Conservation (phyloP, 2,888 invertebrate genomes). For the Timema podura region DNA sequence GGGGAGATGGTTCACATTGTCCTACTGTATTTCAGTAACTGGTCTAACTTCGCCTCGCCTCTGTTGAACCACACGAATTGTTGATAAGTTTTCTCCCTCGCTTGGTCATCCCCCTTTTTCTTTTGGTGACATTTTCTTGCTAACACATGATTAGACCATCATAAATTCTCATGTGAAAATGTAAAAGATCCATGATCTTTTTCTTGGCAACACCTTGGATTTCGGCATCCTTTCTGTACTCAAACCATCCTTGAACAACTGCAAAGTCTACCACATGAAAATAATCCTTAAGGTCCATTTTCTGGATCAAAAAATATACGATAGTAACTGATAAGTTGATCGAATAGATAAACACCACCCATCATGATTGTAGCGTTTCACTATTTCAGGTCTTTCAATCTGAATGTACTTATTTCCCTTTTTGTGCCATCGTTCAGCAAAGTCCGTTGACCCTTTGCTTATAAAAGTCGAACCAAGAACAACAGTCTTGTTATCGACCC, state of each 20-base stretch:
- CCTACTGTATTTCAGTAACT: too few species aligned
- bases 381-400: slow-evolving; percentile 34
- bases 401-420: slow-evolving; percentile 32
- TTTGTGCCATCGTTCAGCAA: slow-evolving; percentile 27
- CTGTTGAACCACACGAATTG: not conserved
- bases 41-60: not conserved
- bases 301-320: slow-evolving; percentile 28
- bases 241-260: slow-evolving; percentile 34
- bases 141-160: not conserved
- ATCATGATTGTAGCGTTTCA: slow-evolving; percentile 35
- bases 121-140: not conserved
- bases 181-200: not conserved
- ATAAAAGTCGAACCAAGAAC: slow-evolving; percentile 5
- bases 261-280: slow-evolving; percentile 31
- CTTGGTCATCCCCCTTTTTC: not conserved
- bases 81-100: not conserved
- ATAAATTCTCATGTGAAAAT: not conserved
- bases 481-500: slow-evolving; percentile 6
- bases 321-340: slow-evolving; percentile 25
- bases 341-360: slow-evolving; percentile 10
- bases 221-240: slow-evolving; percentile 27
- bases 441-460: not conserved
- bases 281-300: slow-evolving; percentile 30
- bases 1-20: not conserved
- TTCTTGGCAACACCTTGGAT: not conserved